Evolutionary conservation across 1,140 invertebrate genomes (phyloP).

Genomic region (Aphis craccivora): DNA sequence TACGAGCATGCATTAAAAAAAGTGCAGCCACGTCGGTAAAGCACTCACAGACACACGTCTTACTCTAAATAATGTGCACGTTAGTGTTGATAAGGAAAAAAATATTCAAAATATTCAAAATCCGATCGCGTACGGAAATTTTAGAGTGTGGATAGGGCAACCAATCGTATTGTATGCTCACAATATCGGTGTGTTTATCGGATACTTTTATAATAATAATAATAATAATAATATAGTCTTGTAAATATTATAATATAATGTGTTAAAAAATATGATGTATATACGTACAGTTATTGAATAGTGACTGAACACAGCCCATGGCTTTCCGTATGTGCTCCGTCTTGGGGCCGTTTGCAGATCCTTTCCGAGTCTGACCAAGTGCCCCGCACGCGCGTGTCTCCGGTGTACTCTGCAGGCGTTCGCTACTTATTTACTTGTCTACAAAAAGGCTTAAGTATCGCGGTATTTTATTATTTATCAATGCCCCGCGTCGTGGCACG

Average conservation of each 20-base stretch:
- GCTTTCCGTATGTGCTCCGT: background rate
- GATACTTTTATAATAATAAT: background rate
- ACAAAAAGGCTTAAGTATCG: too few relatives aligned
- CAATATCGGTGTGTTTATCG: background rate
- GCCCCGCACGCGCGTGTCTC: background rate
- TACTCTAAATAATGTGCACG: background rate
- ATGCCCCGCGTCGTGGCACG: background rate
- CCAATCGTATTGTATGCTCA: background rate
- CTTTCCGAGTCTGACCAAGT: background rate
- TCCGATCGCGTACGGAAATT: background rate
- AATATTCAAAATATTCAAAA: background rate
- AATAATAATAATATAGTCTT: too few relatives aligned
- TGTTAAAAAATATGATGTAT: background rate
- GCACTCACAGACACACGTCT: background rate
- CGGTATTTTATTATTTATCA: too few relatives aligned
- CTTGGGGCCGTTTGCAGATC: background rate
- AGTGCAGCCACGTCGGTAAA: background rate
- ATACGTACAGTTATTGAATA: slow-evolving; percentile 32
- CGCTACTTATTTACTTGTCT: background rate
- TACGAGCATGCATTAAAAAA: background rate
- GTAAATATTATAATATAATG: too few relatives aligned
- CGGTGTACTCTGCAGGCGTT: background rate
- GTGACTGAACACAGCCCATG: slow-evolving; percentile 44
- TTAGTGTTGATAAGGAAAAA: background rate
- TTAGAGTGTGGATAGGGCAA: background rate